phyloP scores from a whole-genome alignment of 1,140 invertebrate species.

The Mesaphorura yosii region DNA sequence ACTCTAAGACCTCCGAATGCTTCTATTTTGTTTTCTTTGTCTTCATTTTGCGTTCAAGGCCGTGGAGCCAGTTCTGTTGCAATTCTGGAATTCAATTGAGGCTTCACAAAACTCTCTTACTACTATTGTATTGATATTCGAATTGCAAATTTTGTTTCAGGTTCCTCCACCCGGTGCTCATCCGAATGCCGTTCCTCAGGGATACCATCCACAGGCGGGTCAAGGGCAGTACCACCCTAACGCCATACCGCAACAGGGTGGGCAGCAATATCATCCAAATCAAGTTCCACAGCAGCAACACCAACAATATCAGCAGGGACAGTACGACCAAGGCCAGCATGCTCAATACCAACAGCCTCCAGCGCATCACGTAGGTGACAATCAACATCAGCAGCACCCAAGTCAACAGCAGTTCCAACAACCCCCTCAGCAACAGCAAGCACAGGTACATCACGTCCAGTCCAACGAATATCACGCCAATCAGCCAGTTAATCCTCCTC shows the following conservation, averaged over 20 bases:
- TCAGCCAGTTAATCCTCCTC: not conserved
- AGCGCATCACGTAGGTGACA: slow-evolving; percentile 19
- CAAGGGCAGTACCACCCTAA: slow-evolving; percentile 25
- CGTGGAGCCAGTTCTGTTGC: not conserved
- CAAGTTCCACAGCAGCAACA: slow-evolving; percentile 19
- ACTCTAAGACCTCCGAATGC: not conserved
- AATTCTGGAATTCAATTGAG: not conserved
- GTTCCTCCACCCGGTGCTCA: slow-evolving; percentile 15
- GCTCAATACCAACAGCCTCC: slow-evolving; percentile 20
- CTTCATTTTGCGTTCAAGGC: not conserved
- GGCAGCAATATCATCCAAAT: slow-evolving; percentile 21
- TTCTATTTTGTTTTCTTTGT: slow-evolving; percentile 2
- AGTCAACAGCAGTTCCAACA: slow-evolving; percentile 18
- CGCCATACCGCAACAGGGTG: slow-evolving; percentile 26
- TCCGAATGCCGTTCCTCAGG: slow-evolving; percentile 16
- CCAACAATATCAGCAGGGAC: slow-evolving; percentile 18
- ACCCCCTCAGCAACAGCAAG: slow-evolving; percentile 27
- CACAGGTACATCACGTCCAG: too few species aligned
- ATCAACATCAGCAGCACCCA: slow-evolving; percentile 20
- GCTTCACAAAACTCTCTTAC: not conserved
- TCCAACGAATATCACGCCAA: slow-evolving; percentile 21
- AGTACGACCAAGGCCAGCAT: slow-evolving; percentile 19
- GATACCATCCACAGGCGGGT: slow-evolving; percentile 15
- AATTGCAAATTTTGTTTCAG: not conserved
- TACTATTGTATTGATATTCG: not conserved